Percentiles rank a stretch among this genome's conserved stretches.
phyloP scores from a whole-genome alignment of 2,797 vertebrate genomes.

The Ceyx erithaca region DNA sequence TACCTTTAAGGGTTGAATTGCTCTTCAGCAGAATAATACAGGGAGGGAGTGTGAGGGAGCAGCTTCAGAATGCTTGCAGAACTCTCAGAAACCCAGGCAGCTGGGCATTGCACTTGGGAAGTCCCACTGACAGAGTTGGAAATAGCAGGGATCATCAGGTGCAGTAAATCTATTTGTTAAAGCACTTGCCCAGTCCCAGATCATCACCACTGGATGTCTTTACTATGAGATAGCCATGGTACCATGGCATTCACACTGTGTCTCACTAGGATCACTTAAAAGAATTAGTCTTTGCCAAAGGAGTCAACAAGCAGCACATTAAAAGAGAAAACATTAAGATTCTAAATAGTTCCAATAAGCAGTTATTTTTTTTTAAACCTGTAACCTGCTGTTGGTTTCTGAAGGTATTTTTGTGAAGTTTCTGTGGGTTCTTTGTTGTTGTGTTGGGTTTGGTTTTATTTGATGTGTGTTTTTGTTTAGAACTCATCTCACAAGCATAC shows the following conservation, averaged over 20 bases:
- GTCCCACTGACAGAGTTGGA: neutral
- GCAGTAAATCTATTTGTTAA: neutral
- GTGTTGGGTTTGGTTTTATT: too few species aligned
- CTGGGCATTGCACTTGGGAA: neutral
- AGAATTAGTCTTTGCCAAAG: neutral
- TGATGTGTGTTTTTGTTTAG: neutral
- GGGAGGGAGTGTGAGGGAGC: neutral
- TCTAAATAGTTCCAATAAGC: neutral
- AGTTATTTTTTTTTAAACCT: neutral
- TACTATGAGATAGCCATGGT: rapidly evolving
- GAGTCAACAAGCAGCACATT: rapidly evolving
- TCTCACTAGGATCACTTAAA: neutral
- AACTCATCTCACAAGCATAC: neutral
- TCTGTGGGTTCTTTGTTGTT: too few species aligned
- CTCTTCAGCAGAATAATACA: neutral
- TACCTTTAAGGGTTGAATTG: neutral
- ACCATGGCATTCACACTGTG: neutral
- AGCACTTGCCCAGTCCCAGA: neutral
- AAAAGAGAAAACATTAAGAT: neutral
- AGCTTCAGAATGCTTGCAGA: neutral
- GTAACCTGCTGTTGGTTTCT: neutral
- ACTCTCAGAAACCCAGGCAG: neutral
- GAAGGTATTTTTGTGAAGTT: too few species aligned
- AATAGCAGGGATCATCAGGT: neutral
- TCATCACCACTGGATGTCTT: too few species aligned